Conservation (phyloP, 2,888 invertebrate genomes). For the Deilephila porcellus region DNA sequence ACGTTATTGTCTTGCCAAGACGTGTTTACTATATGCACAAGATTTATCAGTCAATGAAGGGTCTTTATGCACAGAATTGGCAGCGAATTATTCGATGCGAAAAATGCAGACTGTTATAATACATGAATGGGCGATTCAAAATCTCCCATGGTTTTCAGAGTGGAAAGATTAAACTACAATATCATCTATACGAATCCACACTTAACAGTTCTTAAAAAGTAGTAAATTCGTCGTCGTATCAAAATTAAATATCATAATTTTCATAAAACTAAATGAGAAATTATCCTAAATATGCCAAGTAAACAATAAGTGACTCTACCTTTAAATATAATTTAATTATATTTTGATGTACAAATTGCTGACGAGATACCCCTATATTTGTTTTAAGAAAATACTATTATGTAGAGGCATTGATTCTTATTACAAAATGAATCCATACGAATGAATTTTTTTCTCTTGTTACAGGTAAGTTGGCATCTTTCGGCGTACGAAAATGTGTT, state of each 20-base stretch:
- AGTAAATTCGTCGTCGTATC: no score
- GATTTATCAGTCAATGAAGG: conserved; percentile 24
- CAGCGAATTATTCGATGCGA: conserved; percentile 15
- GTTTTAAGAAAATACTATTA: no score
- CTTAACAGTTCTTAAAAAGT: no score
- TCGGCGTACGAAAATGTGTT: conserved; percentile 36
- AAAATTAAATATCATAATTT: no score
- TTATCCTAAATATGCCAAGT: no score
- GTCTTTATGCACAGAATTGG: conserved; percentile 9
- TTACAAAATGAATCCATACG: conserved; percentile 31
- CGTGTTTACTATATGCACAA: conserved; percentile 30
- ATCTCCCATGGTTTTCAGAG: background rate
- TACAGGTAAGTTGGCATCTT: conserved; percentile 68
- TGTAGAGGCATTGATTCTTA: no score
- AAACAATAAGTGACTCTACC: no score
- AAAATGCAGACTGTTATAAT: background rate
- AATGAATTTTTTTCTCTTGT: conserved; percentile 62
- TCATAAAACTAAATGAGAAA: no score
- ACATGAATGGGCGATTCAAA: background rate
- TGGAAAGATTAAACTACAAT: background rate
- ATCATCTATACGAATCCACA: no score
- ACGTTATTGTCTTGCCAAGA: conserved; percentile 41
- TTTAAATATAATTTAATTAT: no score
- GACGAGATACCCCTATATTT: no score
- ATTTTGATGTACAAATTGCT: no score